Base-by-base conservation (phyloP, 2,888 invertebrate genomes). In the Cabera pusaria region DNA sequence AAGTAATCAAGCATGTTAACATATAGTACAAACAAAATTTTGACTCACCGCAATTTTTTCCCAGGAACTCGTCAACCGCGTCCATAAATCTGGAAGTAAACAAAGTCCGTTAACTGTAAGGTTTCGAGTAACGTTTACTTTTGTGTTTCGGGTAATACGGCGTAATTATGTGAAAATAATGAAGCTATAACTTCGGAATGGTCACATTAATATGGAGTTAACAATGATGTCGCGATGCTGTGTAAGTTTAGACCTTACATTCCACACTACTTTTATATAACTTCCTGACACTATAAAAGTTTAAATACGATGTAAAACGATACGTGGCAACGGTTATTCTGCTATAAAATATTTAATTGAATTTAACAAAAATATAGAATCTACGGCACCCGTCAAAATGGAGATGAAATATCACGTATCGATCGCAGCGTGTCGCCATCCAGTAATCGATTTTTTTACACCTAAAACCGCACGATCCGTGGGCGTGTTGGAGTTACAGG, bases 381-480 rank as follows among this genome's bases (percentile, higher is more conserved):
- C 77, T 70, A 74, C 66, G 72, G 73, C 70, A 72, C 66, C 78
- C 69, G 77, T 80, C 85, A 72, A 64, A 59, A 57, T 56, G 55
- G 46, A 72, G 63, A 85, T 88, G 87, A 88, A 84, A 82, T 88
- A 88, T 82, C 81, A 77, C 79, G 72, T 82, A 78, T 82, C 78
- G 83, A 84, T 85, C 88, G 58, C 88, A 87, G 88, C 87, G 74
- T 88, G 88, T 86, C 83, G 88, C 77, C 88, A 68, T 75, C 67
- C 71, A 77, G 76, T 84, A 87, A 88, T 87, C 84, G 86, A 86
- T 82, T 88, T 88, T 86, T 88, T 88, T 88, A 88, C 88, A 88
- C 88, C 84, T 86, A 77, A 81, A 86, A 85, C 84, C 81, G 78
- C 86, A 79, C 68, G 75, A 73, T 64, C 74, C 58, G 84, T 82